Conservation (phyloP, 2,113 vertebrate species). For the Pseudois nayaur region DNA sequence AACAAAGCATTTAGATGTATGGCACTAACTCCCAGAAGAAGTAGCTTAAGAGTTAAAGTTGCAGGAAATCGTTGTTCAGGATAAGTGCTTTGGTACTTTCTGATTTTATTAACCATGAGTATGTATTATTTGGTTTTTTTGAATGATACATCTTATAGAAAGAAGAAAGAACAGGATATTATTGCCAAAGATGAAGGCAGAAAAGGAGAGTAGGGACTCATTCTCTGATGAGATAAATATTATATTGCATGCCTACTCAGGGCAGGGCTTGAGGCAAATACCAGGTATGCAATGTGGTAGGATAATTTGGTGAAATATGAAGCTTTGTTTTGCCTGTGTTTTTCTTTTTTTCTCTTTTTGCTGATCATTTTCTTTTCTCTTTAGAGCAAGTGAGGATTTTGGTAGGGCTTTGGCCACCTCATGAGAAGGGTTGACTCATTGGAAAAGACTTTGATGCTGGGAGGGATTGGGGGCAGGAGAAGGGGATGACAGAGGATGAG, state of each 20-base stretch:
- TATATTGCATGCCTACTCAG: background rate
- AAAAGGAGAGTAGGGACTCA: background rate
- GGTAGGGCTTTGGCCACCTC: background rate
- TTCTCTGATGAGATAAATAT: background rate
- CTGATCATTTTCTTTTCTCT: background rate
- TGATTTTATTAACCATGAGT: background rate
- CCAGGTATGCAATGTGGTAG: background rate
- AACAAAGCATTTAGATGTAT: background rate
- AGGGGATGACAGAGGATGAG: too few species aligned
- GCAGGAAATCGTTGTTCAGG: background rate
- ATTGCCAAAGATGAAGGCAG: background rate
- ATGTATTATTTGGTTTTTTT: background rate
- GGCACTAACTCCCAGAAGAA: background rate
- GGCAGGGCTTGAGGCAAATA: background rate
- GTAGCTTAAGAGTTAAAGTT: background rate
- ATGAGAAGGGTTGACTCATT: too few species aligned
- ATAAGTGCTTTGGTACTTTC: background rate
- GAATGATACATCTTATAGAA: background rate
- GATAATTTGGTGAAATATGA: background rate
- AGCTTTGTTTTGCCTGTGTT: background rate
- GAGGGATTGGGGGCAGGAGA: too few species aligned
- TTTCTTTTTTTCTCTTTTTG: background rate
- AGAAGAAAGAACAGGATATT: background rate
- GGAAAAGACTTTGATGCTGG: too few species aligned
- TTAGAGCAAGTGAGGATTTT: background rate